A percentile compares a stretch with the other conserved stretches of the same genome.
Conservation (phyloP, 2,113 vertebrate species). For the Meles meles region DNA sequence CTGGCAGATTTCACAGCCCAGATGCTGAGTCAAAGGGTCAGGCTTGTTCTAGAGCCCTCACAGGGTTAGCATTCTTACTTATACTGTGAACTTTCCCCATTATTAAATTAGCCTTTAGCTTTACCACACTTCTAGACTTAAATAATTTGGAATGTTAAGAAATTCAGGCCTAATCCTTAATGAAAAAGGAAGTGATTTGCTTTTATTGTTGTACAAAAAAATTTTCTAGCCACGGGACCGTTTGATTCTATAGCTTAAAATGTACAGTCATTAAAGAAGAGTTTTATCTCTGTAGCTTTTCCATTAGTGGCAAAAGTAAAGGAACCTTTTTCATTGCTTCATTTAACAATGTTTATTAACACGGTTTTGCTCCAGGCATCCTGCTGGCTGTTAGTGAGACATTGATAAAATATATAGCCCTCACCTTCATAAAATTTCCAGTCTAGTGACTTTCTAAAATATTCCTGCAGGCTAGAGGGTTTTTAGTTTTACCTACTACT, state of each 20-base stretch:
- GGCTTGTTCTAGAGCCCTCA: neutral
- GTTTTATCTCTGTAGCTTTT: neutral
- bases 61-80: neutral
- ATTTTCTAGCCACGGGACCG: neutral
- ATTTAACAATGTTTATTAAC: constrained; percentile 33
- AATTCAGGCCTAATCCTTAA: neutral
- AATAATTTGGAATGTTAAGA: constrained; percentile 8
- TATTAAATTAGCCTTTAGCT: neutral
- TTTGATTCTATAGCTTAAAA: neutral
- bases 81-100: neutral
- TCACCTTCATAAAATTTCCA: neutral
- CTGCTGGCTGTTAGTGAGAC: neutral
- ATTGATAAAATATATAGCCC: neutral
- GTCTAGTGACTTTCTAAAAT: neutral
- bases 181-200: neutral
- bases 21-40: neutral
- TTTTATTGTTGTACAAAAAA: neutral
- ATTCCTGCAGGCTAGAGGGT: neutral
- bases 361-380: neutral
- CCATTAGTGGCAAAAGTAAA: neutral
- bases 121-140: neutral
- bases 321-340: neutral
- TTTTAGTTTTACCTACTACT: constrained; percentile 23
- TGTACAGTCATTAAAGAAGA: neutral
- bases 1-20: neutral